Conservation (phyloP, 53 echinoderm and acorn worm species). For the Hippasteria phrygiana region DNA sequence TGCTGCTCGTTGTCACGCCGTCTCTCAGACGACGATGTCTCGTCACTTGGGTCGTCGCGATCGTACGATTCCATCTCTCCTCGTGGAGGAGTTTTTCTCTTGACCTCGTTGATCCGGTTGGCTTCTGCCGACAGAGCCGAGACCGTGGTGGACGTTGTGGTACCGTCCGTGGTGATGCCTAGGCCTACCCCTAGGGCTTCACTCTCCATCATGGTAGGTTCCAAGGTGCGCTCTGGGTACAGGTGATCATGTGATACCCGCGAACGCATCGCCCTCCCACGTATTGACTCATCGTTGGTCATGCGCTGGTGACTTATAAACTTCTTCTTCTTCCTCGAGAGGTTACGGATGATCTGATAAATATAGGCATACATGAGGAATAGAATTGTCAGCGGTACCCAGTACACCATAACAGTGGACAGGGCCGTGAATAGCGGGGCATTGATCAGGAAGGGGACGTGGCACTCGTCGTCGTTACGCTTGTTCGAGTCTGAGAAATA, state of each 20-base stretch:
- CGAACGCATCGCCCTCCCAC: constrained; percentile 68
- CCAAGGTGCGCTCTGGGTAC: constrained; percentile 75
- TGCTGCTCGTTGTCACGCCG: constrained; percentile 68
- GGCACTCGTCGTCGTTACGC: constrained; percentile 68
- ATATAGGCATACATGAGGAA: constrained; percentile 94
- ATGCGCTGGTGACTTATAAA: constrained; percentile 15
- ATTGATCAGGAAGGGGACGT: constrained; percentile 84
- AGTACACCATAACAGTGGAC: constrained; percentile 89
- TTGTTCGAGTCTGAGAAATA: constrained; percentile 67
- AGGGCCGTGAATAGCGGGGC: constrained; percentile 85
- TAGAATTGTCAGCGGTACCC: constrained; percentile 87
- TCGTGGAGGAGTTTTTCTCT: constrained; percentile 51
- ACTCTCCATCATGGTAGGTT: constrained; percentile 80
- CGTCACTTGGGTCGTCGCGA: constrained; percentile 88
- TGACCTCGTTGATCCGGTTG: constrained; percentile 13
- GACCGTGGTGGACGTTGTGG: constrained; percentile 86
- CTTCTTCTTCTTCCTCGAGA: constrained; percentile 77
- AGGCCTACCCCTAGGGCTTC: constrained; percentile 68
- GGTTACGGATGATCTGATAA: constrained; percentile 86
- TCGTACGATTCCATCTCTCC: constrained; percentile 73
- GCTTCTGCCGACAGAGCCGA: constrained; percentile 69
- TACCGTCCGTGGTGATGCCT: constrained; percentile 71
- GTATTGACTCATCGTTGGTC: constrained; percentile 49
- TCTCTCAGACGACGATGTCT: constrained; percentile 90
- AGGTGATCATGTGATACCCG: constrained; percentile 82